These are phyloP conservation scores for Druon quercuslanigerum DNA, from an alignment of 1,140 invertebrate species.

Conservation along the genomic window DNA sequence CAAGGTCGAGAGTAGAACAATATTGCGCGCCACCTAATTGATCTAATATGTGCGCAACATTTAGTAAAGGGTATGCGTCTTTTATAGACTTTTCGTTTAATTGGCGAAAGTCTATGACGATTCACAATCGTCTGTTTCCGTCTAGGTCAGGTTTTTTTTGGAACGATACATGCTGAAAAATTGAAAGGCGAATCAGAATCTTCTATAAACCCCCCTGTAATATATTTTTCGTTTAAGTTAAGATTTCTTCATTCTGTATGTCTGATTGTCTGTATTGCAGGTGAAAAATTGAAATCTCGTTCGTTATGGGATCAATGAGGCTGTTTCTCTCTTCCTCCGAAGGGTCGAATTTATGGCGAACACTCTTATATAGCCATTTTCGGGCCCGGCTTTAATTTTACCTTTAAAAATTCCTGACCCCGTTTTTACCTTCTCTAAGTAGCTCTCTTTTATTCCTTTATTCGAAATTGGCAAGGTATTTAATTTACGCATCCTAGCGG, in stretches of 20 bases:
- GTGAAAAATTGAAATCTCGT: no score
- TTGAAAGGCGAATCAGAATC: background rate
- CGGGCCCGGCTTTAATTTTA: background rate
- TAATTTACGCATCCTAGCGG: background rate
- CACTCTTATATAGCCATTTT: background rate
- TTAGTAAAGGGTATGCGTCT: constrained; percentile 11
- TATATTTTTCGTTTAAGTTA: no score
- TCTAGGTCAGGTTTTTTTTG: no score
- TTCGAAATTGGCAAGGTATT: background rate
- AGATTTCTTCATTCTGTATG: no score
- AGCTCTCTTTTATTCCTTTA: background rate
- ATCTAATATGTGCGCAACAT: constrained; percentile 3
- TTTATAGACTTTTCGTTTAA: constrained; percentile 10
- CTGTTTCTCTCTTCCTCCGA: background rate
- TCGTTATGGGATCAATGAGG: no score
- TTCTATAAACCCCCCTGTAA: no score
- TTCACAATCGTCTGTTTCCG: no score
- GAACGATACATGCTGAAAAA: no score
- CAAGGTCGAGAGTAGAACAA: no score
- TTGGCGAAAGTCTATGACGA: no score
- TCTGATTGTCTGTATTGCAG: no score
- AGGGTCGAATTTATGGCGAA: background rate
- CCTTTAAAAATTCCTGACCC: background rate
- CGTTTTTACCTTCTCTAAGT: no score
- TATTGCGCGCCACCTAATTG: background rate